Evolutionary conservation across 2,888 invertebrate genomes (phyloP).

Genomic region (Drosophila cracens): DNA sequence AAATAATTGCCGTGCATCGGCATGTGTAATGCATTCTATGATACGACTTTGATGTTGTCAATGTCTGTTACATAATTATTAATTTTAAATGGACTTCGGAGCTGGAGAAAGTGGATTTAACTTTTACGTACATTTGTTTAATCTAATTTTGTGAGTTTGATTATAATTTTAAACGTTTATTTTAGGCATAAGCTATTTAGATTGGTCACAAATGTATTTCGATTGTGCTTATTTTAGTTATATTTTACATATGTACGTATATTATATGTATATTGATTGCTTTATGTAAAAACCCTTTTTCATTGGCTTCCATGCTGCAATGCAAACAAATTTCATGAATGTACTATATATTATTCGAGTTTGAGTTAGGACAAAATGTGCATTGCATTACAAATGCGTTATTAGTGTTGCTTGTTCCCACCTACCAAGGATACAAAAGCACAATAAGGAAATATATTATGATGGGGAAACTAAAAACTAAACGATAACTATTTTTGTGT

Average conservation of each 20-base stretch:
- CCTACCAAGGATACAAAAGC: conserved; percentile 15
- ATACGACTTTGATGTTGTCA: conserved; percentile 22
- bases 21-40: conserved; percentile 22
- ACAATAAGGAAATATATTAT: conserved; percentile 14
- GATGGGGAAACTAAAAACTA: conserved; percentile 1
- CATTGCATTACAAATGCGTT: conserved; percentile 76
- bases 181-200: conserved; percentile 43
- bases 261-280: conserved; percentile 42
- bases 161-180: conserved; percentile 48
- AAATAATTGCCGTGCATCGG: conserved; percentile 23
- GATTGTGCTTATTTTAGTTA: conserved; percentile 59
- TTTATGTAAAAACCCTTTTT: conserved; percentile 65
- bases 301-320: conserved; percentile 72
- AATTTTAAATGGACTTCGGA: conserved; percentile 30
- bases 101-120: conserved; percentile 50
- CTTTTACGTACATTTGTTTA: conserved; percentile 60
- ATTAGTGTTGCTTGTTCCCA: conserved; percentile 48
- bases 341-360: conserved; percentile 50
- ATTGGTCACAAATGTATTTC: conserved; percentile 26
- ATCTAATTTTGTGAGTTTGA: conserved; percentile 70
- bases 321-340: conserved; percentile 55
- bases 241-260: conserved; percentile 55
- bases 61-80: conserved; percentile 27
- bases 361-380: conserved; percentile 67
- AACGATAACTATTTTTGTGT: conserved; percentile 51